Base-by-base conservation (phyloP, 2,113 vertebrate genomes). In the Xiphorhynchus elegans region DNA sequence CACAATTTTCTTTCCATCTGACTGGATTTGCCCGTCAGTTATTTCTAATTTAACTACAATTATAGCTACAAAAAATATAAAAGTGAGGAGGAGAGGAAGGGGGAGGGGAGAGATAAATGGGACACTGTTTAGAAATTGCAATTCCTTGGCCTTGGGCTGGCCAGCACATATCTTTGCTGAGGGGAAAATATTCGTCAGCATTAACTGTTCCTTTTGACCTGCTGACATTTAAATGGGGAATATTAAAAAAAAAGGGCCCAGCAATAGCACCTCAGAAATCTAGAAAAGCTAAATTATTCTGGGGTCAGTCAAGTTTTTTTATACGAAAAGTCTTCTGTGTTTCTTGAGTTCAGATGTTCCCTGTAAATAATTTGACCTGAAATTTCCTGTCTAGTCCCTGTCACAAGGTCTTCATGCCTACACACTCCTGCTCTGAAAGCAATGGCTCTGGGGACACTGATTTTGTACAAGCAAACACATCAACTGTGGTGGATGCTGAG, bases 11-110 rank as follows among this genome's bases (percentile, higher is more conserved):
- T 96, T 96, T 97, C 96, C 97, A 89, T 95, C 90, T 33, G 84
- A 96, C 74, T 95, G 88, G 79, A 97, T 96, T 97, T 97, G 95
- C 67, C 94, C 40, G 19, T 96, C 93, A 96, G 79, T 97, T 96
- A 95, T 97, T 98, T 97, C 94, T 96, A 96, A 97, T 97, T 97
- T 97, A 97, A 96, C 92, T 90, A 94, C 82, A 96, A 96, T 93
- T 93, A 90, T 84, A 86, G 84, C 60, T 74, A 79, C 82, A 83
- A 94, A 66, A 95, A 92, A 94, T 94, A 95, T 25, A 94, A 93
- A 95, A 89, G 33, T 11, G 3, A 66, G 42, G 49, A 77, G 37
- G 69, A 42, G 23, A 84, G 35, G 25, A 77, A 73, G 63, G 46
- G 59, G 59, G 76, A 95, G 17, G 74, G 87, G 87, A 79, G 91